phyloP scores from a whole-genome alignment of 2,113 vertebrate genomes.

The Albula goreensis region DNA sequence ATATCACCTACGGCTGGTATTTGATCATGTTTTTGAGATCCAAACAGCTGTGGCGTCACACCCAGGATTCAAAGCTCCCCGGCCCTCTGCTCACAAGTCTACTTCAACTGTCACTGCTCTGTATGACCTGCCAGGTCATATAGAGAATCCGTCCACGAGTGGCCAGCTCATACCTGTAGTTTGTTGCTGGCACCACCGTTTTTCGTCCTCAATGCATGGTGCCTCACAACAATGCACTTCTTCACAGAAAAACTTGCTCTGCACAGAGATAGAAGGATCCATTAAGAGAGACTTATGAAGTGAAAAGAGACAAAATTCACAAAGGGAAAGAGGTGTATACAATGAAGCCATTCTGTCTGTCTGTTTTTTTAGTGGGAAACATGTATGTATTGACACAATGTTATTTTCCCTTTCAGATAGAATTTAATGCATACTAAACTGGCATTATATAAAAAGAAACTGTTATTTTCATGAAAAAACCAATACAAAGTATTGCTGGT shows the following conservation, averaged over 20 bases:
- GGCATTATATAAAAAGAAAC: background rate
- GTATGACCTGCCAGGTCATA: background rate
- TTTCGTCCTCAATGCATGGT: slow-evolving; percentile 54
- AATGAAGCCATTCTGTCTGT: background rate
- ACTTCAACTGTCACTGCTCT: background rate
- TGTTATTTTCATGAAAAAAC: background rate
- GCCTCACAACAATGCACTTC: slow-evolving; percentile 72
- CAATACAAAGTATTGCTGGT: background rate
- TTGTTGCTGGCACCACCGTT: slow-evolving; percentile 54
- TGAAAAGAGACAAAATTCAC: background rate
- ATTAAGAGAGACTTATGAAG: background rate
- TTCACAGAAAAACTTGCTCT: slow-evolving; percentile 56
- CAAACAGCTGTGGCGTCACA: background rate
- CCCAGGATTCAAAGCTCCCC: background rate
- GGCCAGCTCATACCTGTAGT: slow-evolving; percentile 58
- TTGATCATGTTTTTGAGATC: background rate
- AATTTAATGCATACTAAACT: too few species aligned
- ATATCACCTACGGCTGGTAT: background rate
- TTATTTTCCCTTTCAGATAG: too few species aligned
- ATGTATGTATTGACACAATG: background rate
- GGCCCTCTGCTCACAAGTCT: background rate
- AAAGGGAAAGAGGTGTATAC: background rate
- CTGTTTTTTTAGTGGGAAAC: background rate
- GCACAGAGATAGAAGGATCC: background rate
- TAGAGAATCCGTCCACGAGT: too few species aligned